Base-by-base conservation (phyloP, 2,113 vertebrate genomes). In the Sciurus niger region DNA sequence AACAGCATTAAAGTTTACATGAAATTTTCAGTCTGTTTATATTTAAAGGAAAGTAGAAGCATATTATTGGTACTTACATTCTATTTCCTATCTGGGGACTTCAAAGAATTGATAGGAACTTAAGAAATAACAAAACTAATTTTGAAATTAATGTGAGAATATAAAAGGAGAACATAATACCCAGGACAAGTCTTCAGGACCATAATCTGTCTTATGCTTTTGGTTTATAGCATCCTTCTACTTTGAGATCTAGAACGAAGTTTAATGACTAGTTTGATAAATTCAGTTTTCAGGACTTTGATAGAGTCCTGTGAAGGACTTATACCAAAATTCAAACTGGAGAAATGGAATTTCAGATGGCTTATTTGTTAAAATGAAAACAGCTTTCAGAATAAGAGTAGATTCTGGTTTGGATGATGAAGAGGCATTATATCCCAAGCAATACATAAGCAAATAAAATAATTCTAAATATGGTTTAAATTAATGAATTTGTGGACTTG, bases 341-440 rank as follows among this genome's bases (percentile, higher is more conserved):
- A 46, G 67, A 77, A 58, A 30, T 77, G 28, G 28, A 51, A 58
- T 60, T 79, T 28, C 43, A 93, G 67, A 24, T 32, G 34, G 24
- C 37, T 93, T 16, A 77, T 11, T n/a, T 82, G 67, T 37, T 89
- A 43, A 80, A 91, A 82, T 70, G 77, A 46, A 82, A 48, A 46
- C 14, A 92, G 11, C 46, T 96, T 92, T 96, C 32, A 76, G 32
- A 78, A 83, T 84, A 68, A 90, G 51, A 51, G 68, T 34, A 34
- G 17, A 6, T 65, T 72, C 37, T 84, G 22, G 43, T 30, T 72
- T 89, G 65, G 24, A 34, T 32, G 77, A 85, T 24, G 25, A 97
- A 58, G 46, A 58, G 73, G 9, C 10, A 14, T 43, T 84, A n/a
- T 84, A n/a, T 60, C 14, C 18, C 88, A 76, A 65, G 63, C 28